phyloP scores from a whole-genome alignment of 2,797 vertebrate species.

The Garrulus glandarius region DNA sequence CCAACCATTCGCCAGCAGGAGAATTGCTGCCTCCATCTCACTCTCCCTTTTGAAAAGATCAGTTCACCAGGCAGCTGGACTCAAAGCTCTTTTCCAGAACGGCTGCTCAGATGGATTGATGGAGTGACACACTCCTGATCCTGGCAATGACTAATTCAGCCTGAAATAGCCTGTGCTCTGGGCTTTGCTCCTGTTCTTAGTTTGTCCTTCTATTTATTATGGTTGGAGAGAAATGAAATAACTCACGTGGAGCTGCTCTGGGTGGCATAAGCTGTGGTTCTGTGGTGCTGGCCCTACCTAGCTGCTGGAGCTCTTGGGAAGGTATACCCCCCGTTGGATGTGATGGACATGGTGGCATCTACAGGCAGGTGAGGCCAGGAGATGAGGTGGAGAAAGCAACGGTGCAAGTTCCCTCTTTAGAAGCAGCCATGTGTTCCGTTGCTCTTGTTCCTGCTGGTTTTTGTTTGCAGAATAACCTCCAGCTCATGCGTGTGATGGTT shows the following conservation, averaged over 20 bases:
- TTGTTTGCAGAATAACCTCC: background rate
- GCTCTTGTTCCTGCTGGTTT: background rate
- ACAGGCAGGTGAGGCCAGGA: background rate
- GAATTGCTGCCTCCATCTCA: conserved; percentile 27
- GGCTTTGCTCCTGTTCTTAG: background rate
- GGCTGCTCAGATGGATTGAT: background rate
- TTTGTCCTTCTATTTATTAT: background rate
- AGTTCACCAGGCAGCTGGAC: conserved; percentile 51
- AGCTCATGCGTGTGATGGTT: rapidly evolving
- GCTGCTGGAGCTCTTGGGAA: background rate
- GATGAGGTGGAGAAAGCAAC: background rate
- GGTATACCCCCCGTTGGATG: background rate
- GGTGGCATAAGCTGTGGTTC: background rate
- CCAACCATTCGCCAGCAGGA: background rate
- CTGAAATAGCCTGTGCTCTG: background rate
- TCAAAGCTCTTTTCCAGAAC: conserved; percentile 65
- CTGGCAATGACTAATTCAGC: background rate
- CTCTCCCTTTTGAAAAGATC: conserved; percentile 74
- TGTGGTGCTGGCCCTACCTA: background rate
- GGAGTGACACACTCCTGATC: background rate
- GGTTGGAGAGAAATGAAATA: background rate
- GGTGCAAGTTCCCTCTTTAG: background rate
- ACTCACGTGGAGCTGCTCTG: background rate
- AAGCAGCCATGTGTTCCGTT: background rate
- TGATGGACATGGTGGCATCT: background rate